Base-by-base conservation (phyloP, 2,113 vertebrate species). In the Phoxinus phoxinus region DNA sequence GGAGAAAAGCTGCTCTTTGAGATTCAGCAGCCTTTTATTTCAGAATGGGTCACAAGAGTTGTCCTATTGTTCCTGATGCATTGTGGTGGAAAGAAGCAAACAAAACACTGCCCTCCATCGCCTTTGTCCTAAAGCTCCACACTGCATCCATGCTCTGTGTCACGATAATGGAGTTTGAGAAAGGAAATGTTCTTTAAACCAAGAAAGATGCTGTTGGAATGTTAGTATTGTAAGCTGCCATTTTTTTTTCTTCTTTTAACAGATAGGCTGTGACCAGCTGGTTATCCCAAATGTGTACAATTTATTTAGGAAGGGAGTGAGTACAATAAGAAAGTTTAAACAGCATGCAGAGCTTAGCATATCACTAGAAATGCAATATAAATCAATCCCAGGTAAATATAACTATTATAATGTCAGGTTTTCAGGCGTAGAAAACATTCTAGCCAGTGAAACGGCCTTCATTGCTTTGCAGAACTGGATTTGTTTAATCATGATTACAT, bases 81-180 rank as follows among this genome's bases (percentile, higher is more conserved):
- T 95, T 95, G 94, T 95, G 90, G 88, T 88, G 69, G 46, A 84
- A 94, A 94, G 92, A 87, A 91, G 92, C 92, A 90, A 93, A 94
- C 93, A 84, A 90, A 93, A 94, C 93, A 94, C 90, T 83, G 93
- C 86, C 88, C 81, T 84, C 83, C 91, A 93, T 93, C 94, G 93
- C 94, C 88, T 93, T 87, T 88, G 77, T 86, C 85, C 25, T n/a
- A 87, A 94, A 90, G 89, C 86, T 86, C 91, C 90, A 90, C 91
- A 90, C 88, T 91, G 87, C 87, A 69, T 82, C 86, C 87, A 84
- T 94, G 89, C 88, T 92, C 87, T 84, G 87, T 92, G 91, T 88
- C 91, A 87, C 85, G 53, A 85, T 90, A 85, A 91, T 89, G 90
- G 87, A 92, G 90, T 92, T 90, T 88, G 87, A 63, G 44, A 48